A percentile compares a stretch with the other conserved stretches of the same genome.
Evolutionary conservation across 1,140 invertebrate species (phyloP).

Genomic region (Tetramorium parvispinum): DNA sequence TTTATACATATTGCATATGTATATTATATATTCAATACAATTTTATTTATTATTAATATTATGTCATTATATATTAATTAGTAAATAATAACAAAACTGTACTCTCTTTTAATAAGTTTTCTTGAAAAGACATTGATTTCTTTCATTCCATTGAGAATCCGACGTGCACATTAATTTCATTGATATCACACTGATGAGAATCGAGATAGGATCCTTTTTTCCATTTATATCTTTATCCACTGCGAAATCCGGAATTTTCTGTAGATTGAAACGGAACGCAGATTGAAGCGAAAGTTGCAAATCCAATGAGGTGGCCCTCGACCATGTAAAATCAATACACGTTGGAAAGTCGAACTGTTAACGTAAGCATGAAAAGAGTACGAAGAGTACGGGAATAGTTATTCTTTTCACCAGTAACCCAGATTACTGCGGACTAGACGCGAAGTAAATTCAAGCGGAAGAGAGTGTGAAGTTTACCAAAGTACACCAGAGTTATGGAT

Average conservation of each 20-base stretch:
- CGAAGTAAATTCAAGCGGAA: slow-evolving; percentile 24
- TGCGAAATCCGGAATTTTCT: not conserved
- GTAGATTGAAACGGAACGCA: not conserved
- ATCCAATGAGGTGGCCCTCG: slow-evolving; percentile 17
- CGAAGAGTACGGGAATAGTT: slow-evolving; percentile 5
- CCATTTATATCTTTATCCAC: not conserved
- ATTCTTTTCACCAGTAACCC: slow-evolving; percentile 28
- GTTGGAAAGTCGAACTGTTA: slow-evolving; percentile 46
- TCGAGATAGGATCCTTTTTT: not conserved
- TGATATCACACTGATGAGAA: not conserved
- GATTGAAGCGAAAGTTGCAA: slow-evolving; percentile 33
- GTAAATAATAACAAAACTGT: not conserved
- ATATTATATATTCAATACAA: not conserved
- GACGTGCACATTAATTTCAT: not conserved
- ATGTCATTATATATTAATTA: not conserved
- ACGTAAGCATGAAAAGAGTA: slow-evolving; percentile 47
- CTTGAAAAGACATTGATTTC: not conserved
- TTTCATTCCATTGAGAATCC: not conserved
- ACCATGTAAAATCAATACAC: slow-evolving; percentile 38
- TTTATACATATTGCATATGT: no score
- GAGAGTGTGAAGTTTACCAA: slow-evolving; percentile 20
- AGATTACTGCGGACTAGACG: slow-evolving; percentile 20
- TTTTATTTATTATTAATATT: not conserved
- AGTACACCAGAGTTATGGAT: slow-evolving; percentile 35
- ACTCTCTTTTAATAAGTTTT: not conserved